Evolutionary conservation across 1,140 invertebrate species (phyloP).

Genomic region (Bombus vancouverensis): DNA sequence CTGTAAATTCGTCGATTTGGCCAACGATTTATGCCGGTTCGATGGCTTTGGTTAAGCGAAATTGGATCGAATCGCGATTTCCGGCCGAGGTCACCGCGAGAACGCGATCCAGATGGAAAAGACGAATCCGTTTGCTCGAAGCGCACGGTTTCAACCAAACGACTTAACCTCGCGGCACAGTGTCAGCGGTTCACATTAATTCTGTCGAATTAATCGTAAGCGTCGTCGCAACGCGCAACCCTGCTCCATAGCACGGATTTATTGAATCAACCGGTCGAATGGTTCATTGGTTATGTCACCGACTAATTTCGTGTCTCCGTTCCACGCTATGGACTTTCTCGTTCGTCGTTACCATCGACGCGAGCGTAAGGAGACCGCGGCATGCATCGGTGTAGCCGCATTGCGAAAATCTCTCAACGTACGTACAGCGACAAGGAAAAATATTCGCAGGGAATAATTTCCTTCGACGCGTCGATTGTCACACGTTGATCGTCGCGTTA

Average conservation of each 20-base stretch:
- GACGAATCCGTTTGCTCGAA: conserved; percentile 8
- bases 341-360: neutral
- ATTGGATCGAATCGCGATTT: neutral
- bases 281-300: conserved; percentile 76
- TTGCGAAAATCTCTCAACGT: too few relatives aligned
- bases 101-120: neutral
- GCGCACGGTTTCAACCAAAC: conserved; percentile 53
- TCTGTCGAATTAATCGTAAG: conserved; percentile 81
- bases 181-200: conserved; percentile 81
- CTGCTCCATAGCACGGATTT: conserved; percentile 79
- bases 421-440: too few relatives aligned
- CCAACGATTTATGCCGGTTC: neutral
- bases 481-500: too few relatives aligned
- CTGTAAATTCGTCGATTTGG: neutral
- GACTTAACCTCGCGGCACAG: conserved; percentile 74
- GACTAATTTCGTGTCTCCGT: conserved; percentile 53
- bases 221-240: conserved; percentile 74
- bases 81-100: neutral
- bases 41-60: neutral
- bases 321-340: conserved; percentile 17
- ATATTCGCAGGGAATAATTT: too few relatives aligned
- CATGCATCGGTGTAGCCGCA: too few relatives aligned
- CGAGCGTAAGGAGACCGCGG: neutral
- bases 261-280: conserved; percentile 82
- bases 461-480: too few relatives aligned